Percentiles rank a stretch among this genome's conserved stretches.
These are phyloP conservation scores for Habroteleia sp. DNA, from an alignment of 2,888 invertebrate genomes.

Conservation along the genomic window DNA sequence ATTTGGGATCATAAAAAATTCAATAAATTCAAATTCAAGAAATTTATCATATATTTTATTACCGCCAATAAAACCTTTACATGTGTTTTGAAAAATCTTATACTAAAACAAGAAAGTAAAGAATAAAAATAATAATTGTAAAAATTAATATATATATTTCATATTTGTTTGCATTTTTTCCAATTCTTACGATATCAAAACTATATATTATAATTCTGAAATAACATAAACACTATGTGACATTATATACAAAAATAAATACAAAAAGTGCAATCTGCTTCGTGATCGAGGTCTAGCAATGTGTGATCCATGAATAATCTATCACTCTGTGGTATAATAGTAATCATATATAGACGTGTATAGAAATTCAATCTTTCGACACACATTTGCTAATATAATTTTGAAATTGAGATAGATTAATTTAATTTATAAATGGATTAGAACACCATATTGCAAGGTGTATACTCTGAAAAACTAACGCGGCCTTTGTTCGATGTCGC, in stretches of 20 bases:
- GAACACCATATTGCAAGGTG: too few relatives aligned
- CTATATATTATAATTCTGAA: too few relatives aligned
- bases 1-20: constrained; percentile 24
- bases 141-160: too few relatives aligned
- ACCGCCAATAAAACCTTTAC: constrained; percentile 7
- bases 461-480: constrained; percentile 11
- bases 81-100: not conserved
- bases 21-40: constrained; percentile 25
- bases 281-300: constrained; percentile 28
- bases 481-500: constrained; percentile 38
- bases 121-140: not conserved
- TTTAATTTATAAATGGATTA: too few relatives aligned
- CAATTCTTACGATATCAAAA: too few relatives aligned
- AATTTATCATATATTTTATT: constrained; percentile 16
- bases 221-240: too few relatives aligned
- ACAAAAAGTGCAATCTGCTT: constrained; percentile 25
- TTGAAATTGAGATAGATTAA: constrained; percentile 15
- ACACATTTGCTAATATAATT: constrained; percentile 35
- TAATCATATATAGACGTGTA: constrained; percentile 53
- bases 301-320: constrained; percentile 52
- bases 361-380: constrained; percentile 51
- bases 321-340: constrained; percentile 43
- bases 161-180: too few relatives aligned
- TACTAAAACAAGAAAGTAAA: not conserved
- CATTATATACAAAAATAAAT: constrained; percentile 4